Conservation (phyloP, 1,140 invertebrate genomes). For the Telenomus remus region DNA sequence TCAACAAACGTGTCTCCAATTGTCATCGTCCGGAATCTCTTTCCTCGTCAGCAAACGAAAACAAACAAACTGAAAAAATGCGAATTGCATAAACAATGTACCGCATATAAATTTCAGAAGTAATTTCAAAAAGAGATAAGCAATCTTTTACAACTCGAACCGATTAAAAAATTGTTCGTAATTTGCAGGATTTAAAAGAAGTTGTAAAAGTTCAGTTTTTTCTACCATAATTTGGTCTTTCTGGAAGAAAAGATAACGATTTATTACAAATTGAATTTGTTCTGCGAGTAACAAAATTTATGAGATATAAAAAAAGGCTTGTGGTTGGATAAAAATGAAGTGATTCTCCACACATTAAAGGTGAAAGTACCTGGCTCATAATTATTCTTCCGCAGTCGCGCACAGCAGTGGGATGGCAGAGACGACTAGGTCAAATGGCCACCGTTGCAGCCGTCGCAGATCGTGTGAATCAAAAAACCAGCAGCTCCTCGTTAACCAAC, state of each 20-base stretch:
- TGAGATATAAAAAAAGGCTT: slow-evolving; percentile 10
- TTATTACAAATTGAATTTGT: too few species aligned
- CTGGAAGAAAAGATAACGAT: too few species aligned
- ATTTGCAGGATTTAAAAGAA: too few species aligned
- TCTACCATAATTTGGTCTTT: too few species aligned
- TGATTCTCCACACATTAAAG: slow-evolving; percentile 39
- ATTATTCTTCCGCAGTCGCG: slow-evolving; percentile 16
- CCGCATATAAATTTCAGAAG: too few species aligned
- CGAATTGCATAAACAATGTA: too few species aligned
- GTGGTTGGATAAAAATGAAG: slow-evolving; percentile 24
- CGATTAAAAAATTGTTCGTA: too few species aligned
- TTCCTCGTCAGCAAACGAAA: neutral
- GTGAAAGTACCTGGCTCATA: slow-evolving; percentile 31
- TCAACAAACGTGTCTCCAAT: slow-evolving; percentile 12
- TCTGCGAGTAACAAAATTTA: too few species aligned
- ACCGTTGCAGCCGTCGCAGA: slow-evolving; percentile 1
- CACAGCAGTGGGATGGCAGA: slow-evolving; percentile 2
- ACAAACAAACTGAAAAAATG: too few species aligned
- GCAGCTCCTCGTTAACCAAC: neutral
- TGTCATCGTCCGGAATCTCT: slow-evolving; percentile 2
- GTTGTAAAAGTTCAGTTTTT: too few species aligned
- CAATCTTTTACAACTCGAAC: too few species aligned
- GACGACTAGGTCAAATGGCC: slow-evolving; percentile 37
- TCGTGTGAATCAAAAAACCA: slow-evolving; percentile 12
- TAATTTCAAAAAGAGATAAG: too few species aligned